phyloP scores from a whole-genome alignment of 2,888 invertebrate genomes.

The Eilema sororculum region DNA sequence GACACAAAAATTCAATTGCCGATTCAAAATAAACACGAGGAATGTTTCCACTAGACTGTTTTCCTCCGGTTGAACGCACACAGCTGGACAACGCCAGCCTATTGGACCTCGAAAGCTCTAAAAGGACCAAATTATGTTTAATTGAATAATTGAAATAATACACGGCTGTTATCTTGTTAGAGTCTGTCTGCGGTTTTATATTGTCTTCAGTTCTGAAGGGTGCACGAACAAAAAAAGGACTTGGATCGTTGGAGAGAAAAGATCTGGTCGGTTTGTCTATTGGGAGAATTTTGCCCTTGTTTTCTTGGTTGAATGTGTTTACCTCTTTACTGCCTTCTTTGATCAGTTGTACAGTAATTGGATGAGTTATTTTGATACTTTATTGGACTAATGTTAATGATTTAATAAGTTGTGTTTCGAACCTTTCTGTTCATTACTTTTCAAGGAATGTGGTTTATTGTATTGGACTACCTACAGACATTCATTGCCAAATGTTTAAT shows the following conservation, averaged over 20 bases:
- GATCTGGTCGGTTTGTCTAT: neutral
- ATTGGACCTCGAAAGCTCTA: constrained; percentile 44
- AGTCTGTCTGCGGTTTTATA: constrained; percentile 17
- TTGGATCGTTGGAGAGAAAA: constrained; percentile 1
- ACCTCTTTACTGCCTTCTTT: neutral
- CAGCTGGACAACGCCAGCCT: constrained; percentile 53
- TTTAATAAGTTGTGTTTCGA: neutral
- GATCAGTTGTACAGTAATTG: neutral
- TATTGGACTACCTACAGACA: too few relatives aligned
- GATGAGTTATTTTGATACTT: neutral
- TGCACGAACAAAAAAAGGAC: constrained; percentile 11
- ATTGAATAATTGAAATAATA: constrained; percentile 52
- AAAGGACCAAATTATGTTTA: constrained; percentile 49
- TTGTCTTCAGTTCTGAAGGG: constrained; percentile 14
- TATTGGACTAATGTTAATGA: neutral
- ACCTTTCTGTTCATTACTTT: neutral
- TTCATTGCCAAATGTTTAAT: too few relatives aligned
- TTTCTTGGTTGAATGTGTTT: neutral
- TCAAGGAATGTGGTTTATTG: neutral
- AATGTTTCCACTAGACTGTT: constrained; percentile 25
- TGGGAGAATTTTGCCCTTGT: neutral
- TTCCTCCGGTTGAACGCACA: constrained; percentile 44
- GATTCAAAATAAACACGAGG: constrained; percentile 25
- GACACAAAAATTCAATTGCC: neutral
- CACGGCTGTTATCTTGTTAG: constrained; percentile 37